Evolutionary conservation across 1,140 invertebrate species (phyloP).

Genomic region (Ceratina calcarata): DNA sequence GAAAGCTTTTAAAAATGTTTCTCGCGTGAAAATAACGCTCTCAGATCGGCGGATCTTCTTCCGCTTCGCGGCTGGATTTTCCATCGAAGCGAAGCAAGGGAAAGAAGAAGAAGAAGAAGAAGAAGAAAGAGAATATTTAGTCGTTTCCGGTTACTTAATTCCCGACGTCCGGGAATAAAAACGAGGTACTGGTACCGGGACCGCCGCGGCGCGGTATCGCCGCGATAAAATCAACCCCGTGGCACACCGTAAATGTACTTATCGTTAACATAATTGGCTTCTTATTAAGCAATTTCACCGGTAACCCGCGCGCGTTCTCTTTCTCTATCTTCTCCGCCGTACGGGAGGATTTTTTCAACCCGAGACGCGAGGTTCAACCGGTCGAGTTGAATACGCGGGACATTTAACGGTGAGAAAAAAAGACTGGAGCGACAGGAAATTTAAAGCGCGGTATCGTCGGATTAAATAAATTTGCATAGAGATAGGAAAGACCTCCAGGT

Average conservation of each 20-base stretch:
- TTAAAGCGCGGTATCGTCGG: conserved; percentile 9
- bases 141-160: neutral
- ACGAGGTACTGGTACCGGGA: neutral
- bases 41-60: neutral
- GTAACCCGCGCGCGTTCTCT: conserved; percentile 21
- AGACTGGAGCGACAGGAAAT: neutral
- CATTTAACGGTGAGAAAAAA: neutral
- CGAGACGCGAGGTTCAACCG: too few species aligned
- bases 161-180: neutral
- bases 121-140: neutral
- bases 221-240: conserved; percentile 34
- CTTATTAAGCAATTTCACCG: conserved; percentile 50
- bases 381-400: neutral
- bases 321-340: neutral
- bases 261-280: conserved; percentile 42
- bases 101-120: too few species aligned
- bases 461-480: conserved; percentile 42
- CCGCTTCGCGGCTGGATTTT: neutral
- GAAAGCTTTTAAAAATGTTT: too few species aligned
- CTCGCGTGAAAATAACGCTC: neutral
- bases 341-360: too few species aligned
- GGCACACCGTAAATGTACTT: conserved; percentile 27
- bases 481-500: neutral
- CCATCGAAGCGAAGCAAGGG: too few species aligned
- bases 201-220: conserved; percentile 10